Base-by-base conservation (phyloP, 2,113 vertebrate species). In the Plecturocebus donacophilus region DNA sequence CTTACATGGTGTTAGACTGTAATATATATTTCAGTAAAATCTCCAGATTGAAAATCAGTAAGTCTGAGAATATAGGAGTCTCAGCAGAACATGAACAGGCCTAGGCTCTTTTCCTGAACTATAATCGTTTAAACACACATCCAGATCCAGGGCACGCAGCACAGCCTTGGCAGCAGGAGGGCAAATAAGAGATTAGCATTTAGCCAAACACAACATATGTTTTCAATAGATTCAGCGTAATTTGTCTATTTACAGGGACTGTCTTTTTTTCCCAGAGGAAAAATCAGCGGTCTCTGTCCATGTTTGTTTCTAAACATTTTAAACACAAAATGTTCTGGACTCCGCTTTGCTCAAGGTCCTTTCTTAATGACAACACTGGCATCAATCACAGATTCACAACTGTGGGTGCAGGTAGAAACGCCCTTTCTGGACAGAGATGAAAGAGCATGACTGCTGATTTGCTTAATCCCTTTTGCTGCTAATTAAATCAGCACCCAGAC, bases 121-220 rank as follows among this genome's bases (percentile, higher is more conserved):
- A 0, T 40, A 47, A 54, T 1, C 40, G 66, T 58, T 85, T 82
- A 90, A 90, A 96, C 87, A 85, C 42, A 91, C 42, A 45, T 92
- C 71, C 96, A 61, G 75, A 90, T 66, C 83, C 58, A 13, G 73
- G 86, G 75, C 35, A 19, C 0, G 16, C 47, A 93, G 42, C 82
- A 2, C 58, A 25, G 76, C 83, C 64, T 90, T 71, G 84, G 92
- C 90, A 88, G 80, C 87, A 61, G 87, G 27, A 82, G 30, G 40
- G 68, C 58, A 92, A 97, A 91, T 21, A 82, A 77, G 90, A 97
- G 94, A 77, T 96, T 54, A 86, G 87, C 64, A 56, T 91, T 95
- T 80, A 71, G 75, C 56, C 27, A 47, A 96, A 96, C 16, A 68
- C 30, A 76, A 47, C 97, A 96, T 71, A 52, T 90, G 95, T 95